These are phyloP conservation scores for human DNA, from an alignment of 2,113 vertebrate genomes.

Conservation along the genomic window DNA sequence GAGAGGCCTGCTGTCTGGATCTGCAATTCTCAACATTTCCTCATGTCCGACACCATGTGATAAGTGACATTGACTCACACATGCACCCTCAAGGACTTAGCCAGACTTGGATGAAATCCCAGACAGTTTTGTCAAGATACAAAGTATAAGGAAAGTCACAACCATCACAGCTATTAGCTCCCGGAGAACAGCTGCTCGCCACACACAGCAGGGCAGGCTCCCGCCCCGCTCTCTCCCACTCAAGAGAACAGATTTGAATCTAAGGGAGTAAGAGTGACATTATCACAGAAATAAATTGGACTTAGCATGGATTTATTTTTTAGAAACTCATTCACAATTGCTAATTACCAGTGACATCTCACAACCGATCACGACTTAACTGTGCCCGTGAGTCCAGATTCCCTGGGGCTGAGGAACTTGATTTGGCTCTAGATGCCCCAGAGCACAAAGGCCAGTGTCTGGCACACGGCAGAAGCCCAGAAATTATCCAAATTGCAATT, in stretches of 20 bases:
- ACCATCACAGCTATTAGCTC: not conserved
- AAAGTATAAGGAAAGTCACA: not conserved
- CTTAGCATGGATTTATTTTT: not conserved
- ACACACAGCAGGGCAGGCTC: not conserved
- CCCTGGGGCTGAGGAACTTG: not conserved
- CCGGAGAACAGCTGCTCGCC: not conserved
- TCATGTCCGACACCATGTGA: not conserved
- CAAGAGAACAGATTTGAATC: not conserved
- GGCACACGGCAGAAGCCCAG: not conserved
- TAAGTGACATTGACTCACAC: not conserved
- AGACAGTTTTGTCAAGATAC: constrained; percentile 1
- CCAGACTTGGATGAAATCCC: not conserved
- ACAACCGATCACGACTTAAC: not conserved
- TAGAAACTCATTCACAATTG: not conserved
- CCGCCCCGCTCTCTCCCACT: not conserved
- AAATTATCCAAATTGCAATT: not conserved
- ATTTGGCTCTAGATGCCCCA: not conserved
- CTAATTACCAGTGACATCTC: not conserved
- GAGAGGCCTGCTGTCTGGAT: not conserved
- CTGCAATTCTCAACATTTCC: not conserved
- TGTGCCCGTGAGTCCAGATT: not conserved
- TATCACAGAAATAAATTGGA: not conserved
- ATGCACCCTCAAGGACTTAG: not conserved
- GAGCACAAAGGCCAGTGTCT: not conserved
- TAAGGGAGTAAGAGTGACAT: not conserved